A percentile compares a stretch with the other conserved stretches of the same genome.
These are phyloP conservation scores for Gastrophysa polygoni DNA, from an alignment of 2,888 invertebrate genomes.

Conservation along the genomic window DNA sequence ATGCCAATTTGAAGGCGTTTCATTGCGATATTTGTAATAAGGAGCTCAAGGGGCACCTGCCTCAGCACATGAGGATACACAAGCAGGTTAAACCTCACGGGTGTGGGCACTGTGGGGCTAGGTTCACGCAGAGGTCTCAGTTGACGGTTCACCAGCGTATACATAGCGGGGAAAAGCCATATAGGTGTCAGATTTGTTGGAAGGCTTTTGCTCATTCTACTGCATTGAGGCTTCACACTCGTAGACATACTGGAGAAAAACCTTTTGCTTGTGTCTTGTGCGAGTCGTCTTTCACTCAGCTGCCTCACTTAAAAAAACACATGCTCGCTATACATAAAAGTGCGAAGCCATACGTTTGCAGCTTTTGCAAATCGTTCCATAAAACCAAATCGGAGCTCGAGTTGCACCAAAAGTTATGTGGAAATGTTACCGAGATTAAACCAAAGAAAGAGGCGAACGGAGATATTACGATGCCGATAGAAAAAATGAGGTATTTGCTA, in stretches of 20 bases:
- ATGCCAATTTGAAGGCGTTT: slow-evolving; percentile 75
- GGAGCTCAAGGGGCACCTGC: slow-evolving; percentile 78
- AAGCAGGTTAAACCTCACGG: slow-evolving; percentile 76
- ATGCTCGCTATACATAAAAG: slow-evolving; percentile 85
- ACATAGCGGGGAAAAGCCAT: slow-evolving; percentile 75
- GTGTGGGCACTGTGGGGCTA: slow-evolving; percentile 78
- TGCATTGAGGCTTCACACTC: slow-evolving; percentile 80
- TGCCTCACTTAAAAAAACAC: slow-evolving; percentile 87
- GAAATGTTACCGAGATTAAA: slow-evolving; percentile 49
- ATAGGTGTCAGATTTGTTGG: slow-evolving; percentile 80
- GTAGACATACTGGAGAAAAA: slow-evolving; percentile 85
- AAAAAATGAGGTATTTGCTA: slow-evolving; percentile 78
- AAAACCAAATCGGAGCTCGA: slow-evolving; percentile 77
- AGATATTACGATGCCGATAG: slow-evolving; percentile 65
- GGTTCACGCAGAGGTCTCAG: slow-evolving; percentile 84
- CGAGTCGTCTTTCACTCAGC: slow-evolving; percentile 76
- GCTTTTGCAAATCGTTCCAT: slow-evolving; percentile 74
- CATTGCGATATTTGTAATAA: slow-evolving; percentile 83
- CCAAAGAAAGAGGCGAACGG: slow-evolving; percentile 30
- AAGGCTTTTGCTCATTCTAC: slow-evolving; percentile 84
- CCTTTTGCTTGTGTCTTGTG: slow-evolving; percentile 78
- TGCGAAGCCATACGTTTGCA: slow-evolving; percentile 78
- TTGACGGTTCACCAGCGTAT: slow-evolving; percentile 81
- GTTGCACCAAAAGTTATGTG: slow-evolving; percentile 65
- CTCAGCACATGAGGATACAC: slow-evolving; percentile 84